Evolutionary conservation across 92 coral and sea anemone species (phyloP), one percentile per base, ranked within the genome.

Genomic region (Ricordea florida): DNA sequence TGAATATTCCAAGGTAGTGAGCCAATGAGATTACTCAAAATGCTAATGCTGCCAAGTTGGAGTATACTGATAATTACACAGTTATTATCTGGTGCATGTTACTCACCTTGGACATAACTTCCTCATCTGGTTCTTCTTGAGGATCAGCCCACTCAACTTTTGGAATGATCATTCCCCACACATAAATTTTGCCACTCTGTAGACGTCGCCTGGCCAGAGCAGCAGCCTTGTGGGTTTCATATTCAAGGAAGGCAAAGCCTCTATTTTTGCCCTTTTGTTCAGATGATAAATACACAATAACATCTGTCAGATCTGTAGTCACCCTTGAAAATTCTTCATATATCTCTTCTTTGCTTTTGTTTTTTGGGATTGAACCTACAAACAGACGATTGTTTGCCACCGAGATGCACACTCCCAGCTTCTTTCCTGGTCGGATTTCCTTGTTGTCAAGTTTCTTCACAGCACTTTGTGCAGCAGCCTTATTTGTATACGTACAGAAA

Each of bases 121-220:
- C 96, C 8, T 88, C 88, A 28, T 90, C 89, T 0, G 96, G 96
- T 41, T 86, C 92, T 62, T 90, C 96, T 30, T 82, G 91, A 4
- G 96, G 92, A 47, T 90, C 96, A 6, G 96, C 96, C 96, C 96
- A 90, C 44, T 86, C 92, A 6, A 90, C 96, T 41, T 91, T 82
- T 15, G 85, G 86, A 11, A 90, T 63, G 15, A 76, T 78, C 57
- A 78, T 73, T 16, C 96, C 96, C 96, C 96, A 90, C 14, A 90
- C 89, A 38, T 78, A 78, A 16, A 90, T 85, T 23, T 87, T 82
- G 5, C 96, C 96, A 62, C 87, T 78, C 30, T 81, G 75, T 30
- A 90, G 72, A 16, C 92, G 77, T n/a, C 92, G 89, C 44, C 84
- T 67, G 10, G 96, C 96, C n/a, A 83, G 74, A 7, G 96, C 96